These are phyloP conservation scores for Olivierus martensii DNA, from an alignment of 1,140 invertebrate genomes.

Conservation along the genomic window DNA sequence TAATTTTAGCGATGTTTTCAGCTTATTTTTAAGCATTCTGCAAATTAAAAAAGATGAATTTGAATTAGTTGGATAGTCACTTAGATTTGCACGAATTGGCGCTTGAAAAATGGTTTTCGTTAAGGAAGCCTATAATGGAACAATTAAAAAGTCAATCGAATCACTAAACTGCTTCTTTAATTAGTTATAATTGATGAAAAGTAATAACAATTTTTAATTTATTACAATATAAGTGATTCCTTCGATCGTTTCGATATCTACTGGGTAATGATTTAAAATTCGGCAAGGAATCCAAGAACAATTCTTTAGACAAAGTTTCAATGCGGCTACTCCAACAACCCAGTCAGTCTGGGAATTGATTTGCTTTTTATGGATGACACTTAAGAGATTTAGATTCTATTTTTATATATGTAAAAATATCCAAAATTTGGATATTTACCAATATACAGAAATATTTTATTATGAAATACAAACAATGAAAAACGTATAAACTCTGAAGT, in stretches of 20 bases:
- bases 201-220: no score
- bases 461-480: no score
- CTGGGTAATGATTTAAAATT: constrained; percentile 36
- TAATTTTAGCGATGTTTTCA: constrained; percentile 30
- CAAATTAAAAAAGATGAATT: constrained; percentile 36
- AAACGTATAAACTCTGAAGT: no score
- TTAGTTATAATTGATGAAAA: no score
- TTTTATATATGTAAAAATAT: no score
- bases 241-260: constrained; percentile 40
- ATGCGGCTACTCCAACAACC: constrained; percentile 35
- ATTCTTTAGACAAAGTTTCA: constrained; percentile 37
- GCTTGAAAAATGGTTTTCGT: constrained; percentile 31
- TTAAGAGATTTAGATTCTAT: no score
- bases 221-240: constrained; percentile 42
- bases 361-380: no score
- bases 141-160: no score
- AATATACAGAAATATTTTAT: no score
- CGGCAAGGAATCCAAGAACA: constrained; percentile 37
- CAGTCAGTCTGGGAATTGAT: constrained; percentile 38
- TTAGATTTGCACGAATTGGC: constrained; percentile 33
- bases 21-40: no score
- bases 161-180: no score
- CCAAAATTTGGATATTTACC: no score
- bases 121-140: constrained; percentile 28
- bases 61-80: constrained; percentile 29